Base-by-base conservation (phyloP, 2,797 vertebrate genomes). In the Bucorvus abyssinicus region DNA sequence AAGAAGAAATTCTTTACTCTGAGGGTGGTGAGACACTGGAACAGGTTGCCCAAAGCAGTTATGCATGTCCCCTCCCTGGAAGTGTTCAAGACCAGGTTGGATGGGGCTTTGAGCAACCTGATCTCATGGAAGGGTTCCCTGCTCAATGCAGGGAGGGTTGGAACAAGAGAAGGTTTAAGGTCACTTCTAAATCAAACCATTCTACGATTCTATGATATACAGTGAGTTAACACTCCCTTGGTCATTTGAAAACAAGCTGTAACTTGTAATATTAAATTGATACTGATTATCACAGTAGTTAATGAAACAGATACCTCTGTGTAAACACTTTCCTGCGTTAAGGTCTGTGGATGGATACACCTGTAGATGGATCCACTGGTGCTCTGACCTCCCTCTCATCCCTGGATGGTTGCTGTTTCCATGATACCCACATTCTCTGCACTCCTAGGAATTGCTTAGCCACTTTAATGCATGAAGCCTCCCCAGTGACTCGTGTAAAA, bases 211-310 rank as follows among this genome's bases (percentile, higher is more conserved):
- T 50, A 27, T 71, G 40, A 61, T n/a, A 17, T 13, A 36, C 2
- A 40, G 44, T 14, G 40, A 90, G 86, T 94, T 75, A 81, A 91
- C 29, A 67, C 49, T 42, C 53, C 50, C 90, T 60, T 59, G 49
- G 42, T 92, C 45, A 85, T 93, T 93, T 94, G 57, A 93, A 96
- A 96, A 90, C 59, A 89, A 60, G 47, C 40, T 81, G 29, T 76
- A 89, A 57, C 68, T 11, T 52, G 30, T 61, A 57, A 44, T 57
- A 63, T 52, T 91, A 89, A 92, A 84, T 83, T 56, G 30, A 34
- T 67, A 50, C 38, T 70, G 57, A 73, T 95, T 84, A 85, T 86
- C 42, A 61, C 63, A 89, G 87, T 34, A 32, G 30, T 68, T 87
- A 80, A 73, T 89, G 73, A 87, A 95, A 91, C 53, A 83, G 60